Evolutionary conservation across 2,113 vertebrate genomes (phyloP), one percentile per base, ranked within the genome.

Genomic region (Mellivora capensis): DNA sequence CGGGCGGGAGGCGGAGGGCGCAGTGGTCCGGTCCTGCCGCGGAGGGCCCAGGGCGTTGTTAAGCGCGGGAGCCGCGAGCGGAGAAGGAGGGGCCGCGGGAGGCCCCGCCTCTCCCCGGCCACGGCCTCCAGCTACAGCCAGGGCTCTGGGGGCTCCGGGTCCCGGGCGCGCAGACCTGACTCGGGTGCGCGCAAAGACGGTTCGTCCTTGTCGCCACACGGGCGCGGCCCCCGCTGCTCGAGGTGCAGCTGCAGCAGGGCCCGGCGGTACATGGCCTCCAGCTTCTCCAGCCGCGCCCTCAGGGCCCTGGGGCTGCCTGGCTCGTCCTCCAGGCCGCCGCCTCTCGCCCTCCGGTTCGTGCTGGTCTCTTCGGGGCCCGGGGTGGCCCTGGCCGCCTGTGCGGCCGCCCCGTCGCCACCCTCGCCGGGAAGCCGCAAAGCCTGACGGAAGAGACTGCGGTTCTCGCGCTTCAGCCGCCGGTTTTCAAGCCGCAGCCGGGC

Each of bases 401-500:
- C 49, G 39, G 44, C 27, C 57, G 18, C 71, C 49, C 15, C 44
- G 18, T 88, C 77, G 31, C n/a, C 74, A 21, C 77, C 80, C 4
- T 97, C 97, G 1, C 91, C 94, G 0, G 96, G 96, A 3, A 97
- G 81, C 47, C 89, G 85, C 92, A 98, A 15, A 14, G 96, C 96
- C 97, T 99, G 98, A 1, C 90, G 98, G 89, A 99, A 98, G 71
- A 98, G 98, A 84, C 88, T 93, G 67, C 98, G 98, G 81, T 99
- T 99, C 98, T 99, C 99, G 8, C 98, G 97, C 97, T 95, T 98
- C 49, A 99, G 98, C 23, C 98, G 97, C 90, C 98, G 97, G 86
- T 99, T 99, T 98, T 99, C 99, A 0, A 98, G 95, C 93, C 97
- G 98, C 69, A 99, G 99, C 44, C 96, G 98, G 74, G 98, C 79